Percentiles rank a stretch among this genome's conserved stretches.
phyloP scores from a whole-genome alignment of 1,140 invertebrate species.

The Leptinotarsa lineolata region DNA sequence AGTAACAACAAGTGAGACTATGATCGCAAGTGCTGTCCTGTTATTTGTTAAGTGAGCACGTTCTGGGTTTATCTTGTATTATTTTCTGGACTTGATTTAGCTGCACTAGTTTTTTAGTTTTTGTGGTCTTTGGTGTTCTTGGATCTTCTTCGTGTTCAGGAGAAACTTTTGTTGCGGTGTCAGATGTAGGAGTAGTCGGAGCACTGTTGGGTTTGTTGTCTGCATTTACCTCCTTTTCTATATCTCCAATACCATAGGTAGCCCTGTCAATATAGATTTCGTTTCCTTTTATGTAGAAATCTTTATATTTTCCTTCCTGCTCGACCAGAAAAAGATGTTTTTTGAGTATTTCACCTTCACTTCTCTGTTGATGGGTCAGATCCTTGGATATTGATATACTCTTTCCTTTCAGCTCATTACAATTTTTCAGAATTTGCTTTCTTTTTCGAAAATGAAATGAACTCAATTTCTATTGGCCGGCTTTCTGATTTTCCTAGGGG shows the following conservation, averaged over 20 bases:
- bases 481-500: slow-evolving; percentile 7
- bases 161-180: neutral
- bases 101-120: slow-evolving; percentile 3
- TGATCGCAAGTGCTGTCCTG: too few species aligned
- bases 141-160: too few species aligned
- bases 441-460: neutral
- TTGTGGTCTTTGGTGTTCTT: slow-evolving; percentile 4
- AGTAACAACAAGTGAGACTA: too few species aligned
- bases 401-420: slow-evolving; percentile 13
- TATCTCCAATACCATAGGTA: slow-evolving; percentile 1
- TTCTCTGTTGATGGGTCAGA: neutral
- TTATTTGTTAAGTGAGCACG: neutral
- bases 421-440: slow-evolving; percentile 15
- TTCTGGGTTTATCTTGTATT: slow-evolving; percentile 1
- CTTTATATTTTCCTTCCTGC: slow-evolving; percentile 10
- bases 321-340: slow-evolving; percentile 7
- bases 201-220: neutral
- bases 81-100: neutral
- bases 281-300: slow-evolving; percentile 12
- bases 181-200: neutral
- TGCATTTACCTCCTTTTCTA: neutral
- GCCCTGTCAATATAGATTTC: neutral
- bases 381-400: slow-evolving; percentile 3
- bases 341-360: slow-evolving; percentile 3
- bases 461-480: neutral